Evolutionary conservation across 1,140 invertebrate genomes (phyloP).

Genomic region (Caenorhabditis latens): DNA sequence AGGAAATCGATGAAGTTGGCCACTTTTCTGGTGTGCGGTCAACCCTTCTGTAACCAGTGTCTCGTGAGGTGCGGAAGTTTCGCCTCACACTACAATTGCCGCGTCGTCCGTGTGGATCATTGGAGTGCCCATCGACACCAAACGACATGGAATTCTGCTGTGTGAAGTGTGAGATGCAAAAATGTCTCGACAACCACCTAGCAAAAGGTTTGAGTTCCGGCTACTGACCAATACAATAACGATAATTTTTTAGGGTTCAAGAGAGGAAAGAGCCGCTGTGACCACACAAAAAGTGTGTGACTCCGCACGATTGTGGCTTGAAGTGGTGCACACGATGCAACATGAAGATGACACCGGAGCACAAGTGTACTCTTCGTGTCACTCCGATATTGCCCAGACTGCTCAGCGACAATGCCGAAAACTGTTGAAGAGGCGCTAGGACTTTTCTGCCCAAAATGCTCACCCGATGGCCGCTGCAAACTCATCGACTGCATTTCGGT

Average conservation of each 20-base stretch:
- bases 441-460: background rate
- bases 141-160: background rate
- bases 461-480: background rate
- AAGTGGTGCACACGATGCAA: background rate
- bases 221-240: no score
- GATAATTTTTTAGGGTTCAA: background rate
- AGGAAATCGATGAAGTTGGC: background rate
- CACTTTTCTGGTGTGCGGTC: no score
- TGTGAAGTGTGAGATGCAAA: no score
- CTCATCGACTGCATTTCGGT: background rate
- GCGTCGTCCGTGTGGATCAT: background rate
- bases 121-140: background rate
- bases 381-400: background rate
- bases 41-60: background rate
- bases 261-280: background rate
- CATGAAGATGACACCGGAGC: background rate
- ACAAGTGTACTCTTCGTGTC: background rate
- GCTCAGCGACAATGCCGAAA: no score
- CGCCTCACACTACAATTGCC: background rate
- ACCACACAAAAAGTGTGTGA: background rate
- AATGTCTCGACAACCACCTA: no score
- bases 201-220: no score
- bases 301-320: background rate
- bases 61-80: background rate
- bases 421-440: background rate